Evolutionary conservation across 2,113 vertebrate genomes (phyloP).

Genomic region (Lycocorax pyrrhopterus): DNA sequence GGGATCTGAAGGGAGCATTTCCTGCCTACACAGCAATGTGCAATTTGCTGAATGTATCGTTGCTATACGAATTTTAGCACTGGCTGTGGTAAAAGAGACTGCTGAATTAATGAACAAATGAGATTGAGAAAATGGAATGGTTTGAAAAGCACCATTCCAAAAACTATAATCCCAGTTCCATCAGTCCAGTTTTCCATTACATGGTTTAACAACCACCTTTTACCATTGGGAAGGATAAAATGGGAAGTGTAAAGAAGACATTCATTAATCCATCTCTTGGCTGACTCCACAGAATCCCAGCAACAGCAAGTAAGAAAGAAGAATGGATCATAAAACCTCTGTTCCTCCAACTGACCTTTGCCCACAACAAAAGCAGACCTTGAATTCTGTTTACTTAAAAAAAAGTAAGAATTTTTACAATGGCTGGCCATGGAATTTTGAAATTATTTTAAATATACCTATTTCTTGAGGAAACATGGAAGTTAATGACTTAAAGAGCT

Average conservation of each 20-base stretch:
- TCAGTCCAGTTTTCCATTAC: constrained; percentile 17
- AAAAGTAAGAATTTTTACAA: constrained; percentile 2
- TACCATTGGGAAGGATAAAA: background rate
- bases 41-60: background rate
- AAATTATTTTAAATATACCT: constrained; percentile 56
- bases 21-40: background rate
- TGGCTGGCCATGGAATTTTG: background rate
- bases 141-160: background rate
- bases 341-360: background rate
- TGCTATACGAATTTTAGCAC: constrained; percentile 5
- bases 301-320: background rate
- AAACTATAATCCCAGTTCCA: background rate
- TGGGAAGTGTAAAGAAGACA: background rate
- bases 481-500: constrained; percentile 66
- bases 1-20: background rate
- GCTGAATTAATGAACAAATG: background rate
- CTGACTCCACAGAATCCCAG: background rate
- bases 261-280: background rate
- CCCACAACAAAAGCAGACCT: background rate
- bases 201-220: background rate
- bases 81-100: background rate
- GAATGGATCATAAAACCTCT: background rate
- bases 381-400: background rate
- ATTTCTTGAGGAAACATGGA: constrained; percentile 28
- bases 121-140: background rate